These are phyloP conservation scores for Malurus melanocephalus DNA, from an alignment of 2,113 vertebrate species.

Conservation along the genomic window DNA sequence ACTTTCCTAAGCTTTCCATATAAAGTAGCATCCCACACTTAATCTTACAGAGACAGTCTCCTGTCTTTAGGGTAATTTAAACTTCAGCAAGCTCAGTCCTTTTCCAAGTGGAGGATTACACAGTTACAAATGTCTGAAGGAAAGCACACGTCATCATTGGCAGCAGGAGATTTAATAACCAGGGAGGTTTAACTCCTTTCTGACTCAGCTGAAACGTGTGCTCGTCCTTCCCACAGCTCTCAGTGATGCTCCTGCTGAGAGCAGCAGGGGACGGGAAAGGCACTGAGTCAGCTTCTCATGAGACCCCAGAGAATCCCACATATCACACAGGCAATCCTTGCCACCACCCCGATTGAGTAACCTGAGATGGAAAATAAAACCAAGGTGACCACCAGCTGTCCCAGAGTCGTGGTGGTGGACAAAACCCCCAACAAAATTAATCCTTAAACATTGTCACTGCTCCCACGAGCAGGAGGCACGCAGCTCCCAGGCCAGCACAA, in stretches of 20 bases:
- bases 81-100: background rate
- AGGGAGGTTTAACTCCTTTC: background rate
- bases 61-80: background rate
- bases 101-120: constrained; percentile 10
- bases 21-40: background rate
- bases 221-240: background rate
- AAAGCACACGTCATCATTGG: constrained; percentile 15
- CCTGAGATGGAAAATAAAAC: background rate
- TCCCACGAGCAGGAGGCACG: background rate
- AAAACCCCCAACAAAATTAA: background rate
- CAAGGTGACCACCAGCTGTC: background rate
- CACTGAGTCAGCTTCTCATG: background rate
- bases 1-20: background rate
- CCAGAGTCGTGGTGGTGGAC: background rate
- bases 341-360: background rate
- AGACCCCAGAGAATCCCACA: background rate
- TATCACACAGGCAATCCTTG: background rate
- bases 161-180: constrained; percentile 20
- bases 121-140: background rate
- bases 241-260: background rate
- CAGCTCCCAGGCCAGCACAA: background rate
- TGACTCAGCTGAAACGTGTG: background rate
- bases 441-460: background rate
- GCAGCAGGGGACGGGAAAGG: background rate
- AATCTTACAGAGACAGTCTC: background rate